These are phyloP conservation scores for Bimastos eiseni DNA, from an alignment of 2,888 invertebrate species.

Conservation along the genomic window DNA sequence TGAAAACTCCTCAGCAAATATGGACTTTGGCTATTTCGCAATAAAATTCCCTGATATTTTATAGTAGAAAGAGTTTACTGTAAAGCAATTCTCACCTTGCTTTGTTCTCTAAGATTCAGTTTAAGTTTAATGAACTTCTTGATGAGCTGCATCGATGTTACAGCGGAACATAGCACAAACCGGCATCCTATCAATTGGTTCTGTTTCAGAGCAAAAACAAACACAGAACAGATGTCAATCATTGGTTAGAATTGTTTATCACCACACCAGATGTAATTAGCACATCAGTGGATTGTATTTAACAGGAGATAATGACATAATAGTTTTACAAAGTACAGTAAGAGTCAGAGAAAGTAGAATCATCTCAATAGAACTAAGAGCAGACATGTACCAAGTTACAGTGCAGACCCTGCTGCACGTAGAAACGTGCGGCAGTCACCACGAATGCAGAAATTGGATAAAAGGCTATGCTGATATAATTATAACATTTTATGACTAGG, in stretches of 20 bases:
- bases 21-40: background rate
- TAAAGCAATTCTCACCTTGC: background rate
- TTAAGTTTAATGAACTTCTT: conserved; percentile 6
- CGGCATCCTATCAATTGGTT: background rate
- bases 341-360: background rate
- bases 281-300: background rate
- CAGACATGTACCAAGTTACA: too few species aligned
- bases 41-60: background rate
- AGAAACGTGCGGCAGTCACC: too few species aligned
- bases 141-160: background rate
- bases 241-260: background rate
- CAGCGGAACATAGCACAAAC: background rate
- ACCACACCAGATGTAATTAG: background rate
- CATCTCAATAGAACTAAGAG: too few species aligned
- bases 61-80: background rate
- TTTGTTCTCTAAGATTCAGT: background rate
- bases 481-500: too few species aligned
- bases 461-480: too few species aligned
- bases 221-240: background rate
- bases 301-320: too few species aligned
- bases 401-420: too few species aligned
- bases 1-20: background rate
- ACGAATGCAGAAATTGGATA: too few species aligned
- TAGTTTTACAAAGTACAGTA: too few species aligned
- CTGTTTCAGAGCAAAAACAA: background rate